A percentile compares a stretch with the other conserved stretches of the same genome.
Evolutionary conservation across 92 coral and sea anemone species (phyloP).

Genomic region (Pocillopora meandrina): DNA sequence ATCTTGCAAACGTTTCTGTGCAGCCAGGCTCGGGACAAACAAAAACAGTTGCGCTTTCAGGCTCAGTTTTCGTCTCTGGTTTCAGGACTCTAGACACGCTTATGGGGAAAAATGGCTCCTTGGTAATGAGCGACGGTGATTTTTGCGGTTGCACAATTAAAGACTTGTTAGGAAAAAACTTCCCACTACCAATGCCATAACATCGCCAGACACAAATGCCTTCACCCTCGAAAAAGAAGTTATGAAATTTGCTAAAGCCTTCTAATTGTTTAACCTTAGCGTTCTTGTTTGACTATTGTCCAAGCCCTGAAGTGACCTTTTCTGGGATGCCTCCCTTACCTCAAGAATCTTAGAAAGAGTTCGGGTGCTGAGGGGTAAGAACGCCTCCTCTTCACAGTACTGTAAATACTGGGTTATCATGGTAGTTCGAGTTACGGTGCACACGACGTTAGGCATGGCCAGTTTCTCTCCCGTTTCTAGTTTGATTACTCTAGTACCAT

Average conservation of each 20-base stretch:
- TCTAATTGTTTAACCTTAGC: slow-evolving; percentile 19
- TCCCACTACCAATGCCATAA: slow-evolving; percentile 54
- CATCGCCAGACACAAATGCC: slow-evolving; percentile 63
- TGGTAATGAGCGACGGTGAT: slow-evolving; percentile 33
- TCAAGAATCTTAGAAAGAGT: too few relatives aligned
- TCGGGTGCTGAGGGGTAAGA: too few relatives aligned
- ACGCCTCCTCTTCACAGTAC: too few relatives aligned
- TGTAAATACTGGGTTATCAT: too few relatives aligned
- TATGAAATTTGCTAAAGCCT: slow-evolving; percentile 63
- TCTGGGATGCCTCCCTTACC: slow-evolving; percentile 8
- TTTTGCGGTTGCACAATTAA: slow-evolving; percentile 8
- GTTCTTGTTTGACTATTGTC: slow-evolving; percentile 52
- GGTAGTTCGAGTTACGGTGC: too few relatives aligned
- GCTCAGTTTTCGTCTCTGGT: neutral
- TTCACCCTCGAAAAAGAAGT: slow-evolving; percentile 41
- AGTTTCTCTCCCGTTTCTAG: too few relatives aligned
- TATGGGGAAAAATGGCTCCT: slow-evolving; percentile 34
- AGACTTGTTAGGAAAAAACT: neutral
- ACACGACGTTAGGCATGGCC: too few relatives aligned
- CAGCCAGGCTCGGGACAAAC: slow-evolving; percentile 55
- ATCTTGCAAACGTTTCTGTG: neutral
- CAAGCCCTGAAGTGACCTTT: slow-evolving; percentile 62
- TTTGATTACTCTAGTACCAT: too few relatives aligned
- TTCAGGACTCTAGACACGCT: slow-evolving; percentile 23
- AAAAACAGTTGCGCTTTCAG: slow-evolving; percentile 32